Evolutionary conservation across 2,888 invertebrate genomes (phyloP).

Genomic region (Meta bourneti): DNA sequence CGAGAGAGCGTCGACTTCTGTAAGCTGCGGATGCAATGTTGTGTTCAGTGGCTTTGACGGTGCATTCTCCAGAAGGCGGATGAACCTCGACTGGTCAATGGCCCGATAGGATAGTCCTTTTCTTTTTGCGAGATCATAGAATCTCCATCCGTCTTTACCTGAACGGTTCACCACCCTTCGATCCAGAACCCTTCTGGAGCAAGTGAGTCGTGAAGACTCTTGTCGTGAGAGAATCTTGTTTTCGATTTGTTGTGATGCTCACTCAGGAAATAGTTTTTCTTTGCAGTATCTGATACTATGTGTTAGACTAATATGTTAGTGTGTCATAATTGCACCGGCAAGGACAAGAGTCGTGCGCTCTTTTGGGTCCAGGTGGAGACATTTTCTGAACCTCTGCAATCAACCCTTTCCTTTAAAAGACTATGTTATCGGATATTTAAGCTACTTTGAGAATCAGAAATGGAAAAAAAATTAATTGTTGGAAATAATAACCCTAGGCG

Average conservation of each 20-base stretch:
- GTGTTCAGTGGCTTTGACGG: slow-evolving; percentile 60
- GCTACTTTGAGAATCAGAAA: not conserved
- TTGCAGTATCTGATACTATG: not conserved
- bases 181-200: slow-evolving; percentile 9
- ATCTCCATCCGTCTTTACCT: slow-evolving; percentile 57
- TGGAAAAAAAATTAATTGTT: too few species aligned
- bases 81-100: slow-evolving; percentile 71
- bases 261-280: slow-evolving; percentile 40
- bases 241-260: slow-evolving; percentile 7
- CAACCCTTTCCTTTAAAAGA: too few species aligned
- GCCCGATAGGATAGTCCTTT: slow-evolving; percentile 51
- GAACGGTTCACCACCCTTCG: slow-evolving; percentile 64
- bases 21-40: slow-evolving; percentile 59
- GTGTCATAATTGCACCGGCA: slow-evolving; percentile 50
- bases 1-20: slow-evolving; percentile 62
- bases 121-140: slow-evolving; percentile 12
- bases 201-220: slow-evolving; percentile 13
- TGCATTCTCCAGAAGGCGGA: slow-evolving; percentile 48
- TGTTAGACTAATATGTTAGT: slow-evolving; percentile 63
- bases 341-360: not conserved
- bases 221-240: slow-evolving; percentile 28
- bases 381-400: too few species aligned
- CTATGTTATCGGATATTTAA: not conserved
- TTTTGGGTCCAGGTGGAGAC: too few species aligned
- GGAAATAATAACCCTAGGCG: too few species aligned